These are phyloP conservation scores for Amphiprion clarkii DNA, from an alignment of 2,797 vertebrate genomes.

Conservation along the genomic window DNA sequence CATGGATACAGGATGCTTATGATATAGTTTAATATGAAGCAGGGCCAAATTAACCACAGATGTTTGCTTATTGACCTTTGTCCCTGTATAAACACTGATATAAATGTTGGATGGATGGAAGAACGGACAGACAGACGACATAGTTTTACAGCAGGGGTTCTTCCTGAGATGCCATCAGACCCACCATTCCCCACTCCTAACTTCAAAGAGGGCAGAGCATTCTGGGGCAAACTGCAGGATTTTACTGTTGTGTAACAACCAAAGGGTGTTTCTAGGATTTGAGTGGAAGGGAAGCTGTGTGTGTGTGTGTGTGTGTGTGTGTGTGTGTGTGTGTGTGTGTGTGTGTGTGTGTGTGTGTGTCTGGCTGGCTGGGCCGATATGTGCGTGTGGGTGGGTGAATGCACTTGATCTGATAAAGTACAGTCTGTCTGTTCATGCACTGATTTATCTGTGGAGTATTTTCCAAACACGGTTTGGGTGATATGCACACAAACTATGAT, in stretches of 20 bases:
- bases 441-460: constrained; percentile 53
- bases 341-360: constrained; percentile 30
- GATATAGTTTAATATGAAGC: neutral
- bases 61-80: constrained; percentile 20
- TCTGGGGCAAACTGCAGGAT: constrained; percentile 66
- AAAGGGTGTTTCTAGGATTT: constrained; percentile 62
- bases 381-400: constrained; percentile 41
- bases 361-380: constrained; percentile 16
- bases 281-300: constrained; percentile 39
- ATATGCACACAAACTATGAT: neutral
- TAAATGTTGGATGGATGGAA: constrained; percentile 16
- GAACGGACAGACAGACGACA: constrained; percentile 8
- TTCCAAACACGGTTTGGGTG: constrained; percentile 35
- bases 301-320: constrained; percentile 33
- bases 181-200: constrained; percentile 41
- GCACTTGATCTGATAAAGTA: constrained; percentile 69
- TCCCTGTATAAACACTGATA: neutral
- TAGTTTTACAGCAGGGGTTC: constrained; percentile 36
- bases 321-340: constrained; percentile 21
- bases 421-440: constrained; percentile 41
- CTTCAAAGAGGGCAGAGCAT: constrained; percentile 65
- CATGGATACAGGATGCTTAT: neutral
- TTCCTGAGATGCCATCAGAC: constrained; percentile 36
- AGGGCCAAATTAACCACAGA: neutral
- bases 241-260: constrained; percentile 71